Base-by-base conservation (phyloP, 1,140 invertebrate species). In the Cherax destructor region DNA sequence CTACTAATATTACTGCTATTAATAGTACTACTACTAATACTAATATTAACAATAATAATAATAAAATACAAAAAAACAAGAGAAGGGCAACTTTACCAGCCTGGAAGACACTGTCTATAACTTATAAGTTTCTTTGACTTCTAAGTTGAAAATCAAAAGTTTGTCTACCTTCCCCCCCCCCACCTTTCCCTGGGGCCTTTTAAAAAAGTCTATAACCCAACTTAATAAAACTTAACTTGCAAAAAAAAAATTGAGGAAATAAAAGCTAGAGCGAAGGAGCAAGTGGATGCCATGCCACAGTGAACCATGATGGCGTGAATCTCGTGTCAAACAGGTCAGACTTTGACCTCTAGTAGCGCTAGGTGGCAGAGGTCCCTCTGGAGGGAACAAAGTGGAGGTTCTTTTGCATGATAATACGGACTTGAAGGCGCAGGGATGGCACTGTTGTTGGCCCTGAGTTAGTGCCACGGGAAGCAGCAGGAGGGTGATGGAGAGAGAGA, bases 351-450 rank as follows among this genome's bases (percentile, higher is more conserved):
- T 86, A 86, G 21, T 49, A 77, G 72, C 11, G 41, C 49, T 13
- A 49, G 84, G 79, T 47, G 47, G n/a, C 41, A 52, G 49, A 24
- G 76, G 13, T 79, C 85, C 74, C 79, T 91, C 88, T 69, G 88
- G 50, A 21, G 72, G 76, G 83, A 91, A 85, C 88, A 91, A 91
- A 85, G 88, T 83, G 83, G 59, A 85, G 47, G 88, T 69, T 86
- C 88, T 91, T 91, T 91, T 85, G 65, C 88, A 91, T 86, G 88
- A 79, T 83, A 86, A 91, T 85, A 74, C 81, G 50, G 77, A 84
- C 81, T 85, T 65, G 59, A 85, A 85, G 88, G 88, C 83, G 83
- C 83, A 56, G 24, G 74, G 83, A 85, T 85, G 88, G 83, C 88
- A 79, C 83, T 74, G 74, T 85, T 85, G 88, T 85, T 91, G 88